phyloP scores from a whole-genome alignment of 2,113 vertebrate species.

The Lichenostomus cassidix region DNA sequence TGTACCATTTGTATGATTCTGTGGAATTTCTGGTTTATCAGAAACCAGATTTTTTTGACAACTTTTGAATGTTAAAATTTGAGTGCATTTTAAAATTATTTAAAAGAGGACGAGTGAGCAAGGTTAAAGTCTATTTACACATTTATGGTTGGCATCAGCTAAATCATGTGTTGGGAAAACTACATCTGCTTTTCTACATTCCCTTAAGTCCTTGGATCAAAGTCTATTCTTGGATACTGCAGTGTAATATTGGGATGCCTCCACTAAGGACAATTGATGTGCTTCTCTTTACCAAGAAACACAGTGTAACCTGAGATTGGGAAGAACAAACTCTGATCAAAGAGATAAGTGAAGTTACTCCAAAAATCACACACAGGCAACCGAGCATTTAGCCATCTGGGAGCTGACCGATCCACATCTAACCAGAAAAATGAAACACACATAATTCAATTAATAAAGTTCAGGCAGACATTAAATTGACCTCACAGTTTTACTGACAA shows the following conservation, averaged over 20 bases:
- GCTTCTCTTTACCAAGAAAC: not conserved
- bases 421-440: not conserved
- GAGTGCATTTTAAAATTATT: not conserved
- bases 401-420: not conserved
- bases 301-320: not conserved
- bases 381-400: not conserved
- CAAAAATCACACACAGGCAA: not conserved
- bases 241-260: not conserved
- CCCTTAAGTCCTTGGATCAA: not conserved
- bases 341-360: not conserved
- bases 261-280: not conserved
- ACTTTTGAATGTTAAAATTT: not conserved
- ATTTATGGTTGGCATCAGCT: not conserved
- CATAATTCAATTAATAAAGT: not conserved
- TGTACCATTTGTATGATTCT: not conserved
- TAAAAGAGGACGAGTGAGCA: not conserved
- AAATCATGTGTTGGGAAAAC: conserved; percentile 28
- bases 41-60: not conserved
- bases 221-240: not conserved
- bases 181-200: conserved; percentile 23
- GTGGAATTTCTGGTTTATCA: not conserved
- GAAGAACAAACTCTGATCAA: not conserved
- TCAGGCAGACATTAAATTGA: not conserved
- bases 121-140: not conserved
- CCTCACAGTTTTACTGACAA: not conserved